These are phyloP conservation scores for Eucidaris tribuloides DNA, from an alignment of 35 echinoderm and acorn worm genomes.

Conservation along the genomic window DNA sequence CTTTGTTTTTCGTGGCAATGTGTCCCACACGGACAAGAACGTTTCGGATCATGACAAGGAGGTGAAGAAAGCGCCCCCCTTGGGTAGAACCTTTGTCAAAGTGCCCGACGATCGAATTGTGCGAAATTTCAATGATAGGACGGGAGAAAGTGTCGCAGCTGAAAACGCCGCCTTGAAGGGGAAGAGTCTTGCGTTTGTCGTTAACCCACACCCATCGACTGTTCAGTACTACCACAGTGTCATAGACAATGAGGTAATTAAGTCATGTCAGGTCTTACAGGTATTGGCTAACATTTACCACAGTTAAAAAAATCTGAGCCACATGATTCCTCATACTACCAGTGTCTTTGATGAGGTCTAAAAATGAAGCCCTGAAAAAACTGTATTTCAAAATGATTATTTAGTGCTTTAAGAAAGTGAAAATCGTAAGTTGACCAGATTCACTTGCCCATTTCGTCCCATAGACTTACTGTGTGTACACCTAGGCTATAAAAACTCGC, in stretches of 20 bases:
- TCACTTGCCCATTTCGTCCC: too few relatives aligned
- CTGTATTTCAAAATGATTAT: too few relatives aligned
- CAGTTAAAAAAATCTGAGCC: too few relatives aligned
- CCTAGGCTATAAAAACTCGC: too few relatives aligned
- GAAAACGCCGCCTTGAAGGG: background rate
- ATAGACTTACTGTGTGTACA: too few relatives aligned
- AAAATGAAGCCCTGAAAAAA: too few relatives aligned
- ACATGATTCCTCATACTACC: too few relatives aligned
- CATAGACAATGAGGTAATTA: conserved; percentile 4
- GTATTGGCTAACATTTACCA: too few relatives aligned
- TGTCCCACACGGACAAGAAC: background rate
- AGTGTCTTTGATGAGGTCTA: too few relatives aligned
- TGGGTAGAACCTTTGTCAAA: background rate
- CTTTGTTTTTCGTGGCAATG: background rate
- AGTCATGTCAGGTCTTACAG: too few relatives aligned
- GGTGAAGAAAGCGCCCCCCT: background rate
- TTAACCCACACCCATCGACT: background rate
- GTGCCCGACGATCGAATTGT: background rate
- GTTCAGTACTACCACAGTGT: conserved; percentile 14
- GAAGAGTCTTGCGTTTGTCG: background rate
- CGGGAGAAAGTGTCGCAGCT: background rate
- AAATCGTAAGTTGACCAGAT: too few relatives aligned
- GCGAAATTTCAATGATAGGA: background rate
- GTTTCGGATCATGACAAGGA: background rate
- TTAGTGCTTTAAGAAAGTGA: too few relatives aligned